phyloP scores from a whole-genome alignment of 2,888 invertebrate genomes.

The Mythimna loreyi region DNA sequence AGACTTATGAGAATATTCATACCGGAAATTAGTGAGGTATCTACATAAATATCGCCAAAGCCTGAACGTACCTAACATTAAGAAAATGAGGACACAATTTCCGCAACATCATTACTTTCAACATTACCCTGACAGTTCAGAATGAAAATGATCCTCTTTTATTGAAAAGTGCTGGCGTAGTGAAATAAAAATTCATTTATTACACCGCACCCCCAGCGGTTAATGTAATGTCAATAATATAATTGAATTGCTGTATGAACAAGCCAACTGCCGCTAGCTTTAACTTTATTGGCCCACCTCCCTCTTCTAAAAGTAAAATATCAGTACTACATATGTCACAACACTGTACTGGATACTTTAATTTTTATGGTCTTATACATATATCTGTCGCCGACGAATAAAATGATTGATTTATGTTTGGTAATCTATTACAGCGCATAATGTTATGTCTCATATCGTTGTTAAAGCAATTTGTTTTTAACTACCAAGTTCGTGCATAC shows the following conservation, averaged over 20 bases:
- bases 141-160: constrained; percentile 36
- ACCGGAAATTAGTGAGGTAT: constrained; percentile 33
- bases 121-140: constrained; percentile 41
- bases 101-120: constrained; percentile 36
- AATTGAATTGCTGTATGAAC: constrained; percentile 57
- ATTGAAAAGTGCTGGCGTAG: constrained; percentile 40
- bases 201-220: constrained; percentile 51
- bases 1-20: background rate
- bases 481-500: constrained; percentile 32
- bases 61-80: constrained; percentile 19
- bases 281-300: constrained; percentile 44
- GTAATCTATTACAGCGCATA: constrained; percentile 24
- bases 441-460: constrained; percentile 33
- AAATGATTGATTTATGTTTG: constrained; percentile 50
- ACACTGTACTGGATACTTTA: constrained; percentile 30
- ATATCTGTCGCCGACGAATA: constrained; percentile 31
- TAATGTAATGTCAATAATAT: constrained; percentile 62
- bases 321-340: constrained; percentile 21
- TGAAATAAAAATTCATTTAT: constrained; percentile 57
- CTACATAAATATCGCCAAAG: constrained; percentile 17
- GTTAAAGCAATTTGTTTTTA: constrained; percentile 60
- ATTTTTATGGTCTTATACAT: constrained; percentile 44
- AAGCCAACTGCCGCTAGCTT: constrained; percentile 57
- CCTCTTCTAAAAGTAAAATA: constrained; percentile 37
- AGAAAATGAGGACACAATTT: constrained; percentile 38